Percentiles rank a stretch among this genome's conserved stretches.
These are phyloP conservation scores for Zophobas morio DNA, from an alignment of 1,140 invertebrate species.

Conservation along the genomic window DNA sequence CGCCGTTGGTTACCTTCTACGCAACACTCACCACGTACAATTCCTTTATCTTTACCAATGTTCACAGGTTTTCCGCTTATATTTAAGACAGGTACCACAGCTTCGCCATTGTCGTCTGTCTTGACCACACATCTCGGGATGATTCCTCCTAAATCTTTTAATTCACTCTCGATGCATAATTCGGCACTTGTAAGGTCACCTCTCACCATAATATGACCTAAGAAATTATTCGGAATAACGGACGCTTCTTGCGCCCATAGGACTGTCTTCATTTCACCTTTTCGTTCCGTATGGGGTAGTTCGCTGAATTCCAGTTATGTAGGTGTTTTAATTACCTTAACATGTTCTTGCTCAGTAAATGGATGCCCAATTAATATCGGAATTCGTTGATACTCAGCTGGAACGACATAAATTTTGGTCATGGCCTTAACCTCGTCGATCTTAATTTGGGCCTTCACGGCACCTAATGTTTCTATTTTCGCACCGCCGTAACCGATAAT, in stretches of 20 bases:
- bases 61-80: background rate
- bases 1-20: background rate
- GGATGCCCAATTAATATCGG: background rate
- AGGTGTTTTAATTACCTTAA: slow-evolving; percentile 5
- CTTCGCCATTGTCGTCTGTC: background rate
- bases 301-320: background rate
- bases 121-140: slow-evolving; percentile 10
- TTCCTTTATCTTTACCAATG: background rate
- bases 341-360: background rate
- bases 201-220: slow-evolving; percentile 1
- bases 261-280: background rate
- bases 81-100: slow-evolving; percentile 11
- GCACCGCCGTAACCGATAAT: slow-evolving; percentile 14
- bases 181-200: background rate
- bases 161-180: slow-evolving; percentile 15
- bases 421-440: background rate
- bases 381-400: background rate
- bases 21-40: background rate
- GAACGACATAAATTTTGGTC: background rate
- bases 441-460: background rate
- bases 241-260: background rate
- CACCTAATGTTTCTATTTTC: background rate
- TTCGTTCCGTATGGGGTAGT: background rate
- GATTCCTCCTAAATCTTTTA: background rate
- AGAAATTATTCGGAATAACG: slow-evolving; percentile 13